Evolutionary conservation across 2,797 vertebrate species (phyloP).

Genomic region (Holocentrus rufus): DNA sequence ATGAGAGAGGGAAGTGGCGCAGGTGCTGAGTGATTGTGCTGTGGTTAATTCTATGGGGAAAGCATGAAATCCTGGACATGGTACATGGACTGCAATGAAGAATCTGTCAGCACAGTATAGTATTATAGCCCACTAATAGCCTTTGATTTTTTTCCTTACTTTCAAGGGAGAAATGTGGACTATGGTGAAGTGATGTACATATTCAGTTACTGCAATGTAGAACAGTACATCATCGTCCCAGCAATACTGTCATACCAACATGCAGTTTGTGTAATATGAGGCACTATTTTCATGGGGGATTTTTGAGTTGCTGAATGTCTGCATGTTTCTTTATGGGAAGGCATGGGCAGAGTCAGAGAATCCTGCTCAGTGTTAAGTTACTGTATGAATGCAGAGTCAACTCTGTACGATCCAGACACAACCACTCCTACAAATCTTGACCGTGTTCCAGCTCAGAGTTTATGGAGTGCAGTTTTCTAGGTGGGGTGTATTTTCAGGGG

Average conservation of each 20-base stretch:
- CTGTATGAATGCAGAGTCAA: slow-evolving; percentile 17
- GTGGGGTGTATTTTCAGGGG: background rate
- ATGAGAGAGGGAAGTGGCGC: slow-evolving; percentile 2
- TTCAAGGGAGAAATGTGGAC: background rate
- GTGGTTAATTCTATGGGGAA: background rate
- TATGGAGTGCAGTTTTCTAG: slow-evolving; percentile 1
- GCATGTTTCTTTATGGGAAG: background rate
- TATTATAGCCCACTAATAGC: background rate
- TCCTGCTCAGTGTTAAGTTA: background rate
- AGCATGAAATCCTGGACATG: background rate
- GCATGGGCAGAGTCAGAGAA: background rate
- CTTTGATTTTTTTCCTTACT: background rate
- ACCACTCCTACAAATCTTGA: slow-evolving; percentile 6
- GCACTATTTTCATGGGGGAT: background rate
- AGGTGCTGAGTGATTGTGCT: slow-evolving; percentile 4
- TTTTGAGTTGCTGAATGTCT: background rate
- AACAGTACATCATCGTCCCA: background rate
- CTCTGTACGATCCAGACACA: background rate
- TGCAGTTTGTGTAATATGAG: background rate
- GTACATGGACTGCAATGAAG: background rate
- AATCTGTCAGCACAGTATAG: background rate
- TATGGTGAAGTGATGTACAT: background rate
- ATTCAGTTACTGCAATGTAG: background rate
- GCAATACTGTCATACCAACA: background rate
- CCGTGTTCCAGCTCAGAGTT: slow-evolving; percentile 11